phyloP scores from a whole-genome alignment of 1,140 invertebrate species.

The Zaprionus lachaisei region DNA sequence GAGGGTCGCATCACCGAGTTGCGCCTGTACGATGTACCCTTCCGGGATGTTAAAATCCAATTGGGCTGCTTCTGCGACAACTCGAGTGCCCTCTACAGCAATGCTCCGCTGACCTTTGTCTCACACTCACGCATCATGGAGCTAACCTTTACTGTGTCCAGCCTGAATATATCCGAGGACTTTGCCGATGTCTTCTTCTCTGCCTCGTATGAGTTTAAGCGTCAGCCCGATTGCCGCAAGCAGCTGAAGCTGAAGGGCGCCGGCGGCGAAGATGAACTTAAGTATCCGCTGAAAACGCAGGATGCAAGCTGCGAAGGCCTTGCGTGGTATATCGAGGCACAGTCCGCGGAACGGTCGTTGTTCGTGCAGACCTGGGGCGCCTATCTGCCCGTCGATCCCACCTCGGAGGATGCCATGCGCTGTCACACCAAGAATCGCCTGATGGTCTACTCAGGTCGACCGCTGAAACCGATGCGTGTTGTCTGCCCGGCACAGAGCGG shows the following conservation, averaged over 20 bases:
- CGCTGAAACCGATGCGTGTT: constrained; percentile 88
- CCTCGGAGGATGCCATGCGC: constrained; percentile 86
- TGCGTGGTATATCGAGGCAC: constrained; percentile 90
- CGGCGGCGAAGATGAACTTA: constrained; percentile 87
- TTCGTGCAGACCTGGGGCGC: constrained; percentile 91
- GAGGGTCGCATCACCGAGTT: constrained; percentile 86
- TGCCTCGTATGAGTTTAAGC: constrained; percentile 88
- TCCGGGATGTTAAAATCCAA: constrained; percentile 87
- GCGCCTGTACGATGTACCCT: constrained; percentile 88
- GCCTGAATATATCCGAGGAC: constrained; percentile 89
- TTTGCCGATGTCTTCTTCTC: constrained; percentile 89
- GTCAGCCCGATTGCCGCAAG: constrained; percentile 88
- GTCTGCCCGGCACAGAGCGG: constrained; percentile 90
- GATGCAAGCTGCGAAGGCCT: constrained; percentile 90
- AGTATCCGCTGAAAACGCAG: constrained; percentile 86
- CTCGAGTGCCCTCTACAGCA: constrained; percentile 85
- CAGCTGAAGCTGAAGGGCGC: constrained; percentile 87
- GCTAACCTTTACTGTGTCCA: constrained; percentile 87
- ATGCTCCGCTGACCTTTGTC: constrained; percentile 87
- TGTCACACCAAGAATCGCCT: constrained; percentile 88
- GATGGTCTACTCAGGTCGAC: constrained; percentile 88
- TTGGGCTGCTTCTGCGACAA: constrained; percentile 89
- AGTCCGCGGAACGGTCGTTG: constrained; percentile 89
- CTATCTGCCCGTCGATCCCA: constrained; percentile 85
- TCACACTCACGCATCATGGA: constrained; percentile 88